These are phyloP conservation scores for Tenthredo scrophulariae DNA, from an alignment of 2,888 invertebrate species.

Conservation along the genomic window DNA sequence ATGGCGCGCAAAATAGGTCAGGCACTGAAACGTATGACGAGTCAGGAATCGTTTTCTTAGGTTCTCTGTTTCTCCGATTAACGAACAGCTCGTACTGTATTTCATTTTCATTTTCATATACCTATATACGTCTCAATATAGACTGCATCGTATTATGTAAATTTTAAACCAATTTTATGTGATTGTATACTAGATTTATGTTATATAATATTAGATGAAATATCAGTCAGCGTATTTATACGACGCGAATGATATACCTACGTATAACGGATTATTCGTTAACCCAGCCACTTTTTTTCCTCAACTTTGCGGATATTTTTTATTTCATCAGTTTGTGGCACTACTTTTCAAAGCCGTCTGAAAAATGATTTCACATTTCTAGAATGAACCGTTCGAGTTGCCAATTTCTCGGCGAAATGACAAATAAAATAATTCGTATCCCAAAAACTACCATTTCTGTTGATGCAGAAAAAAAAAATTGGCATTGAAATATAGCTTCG, in stretches of 20 bases:
- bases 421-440: no score
- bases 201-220: neutral
- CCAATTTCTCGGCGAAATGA: no score
- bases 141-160: neutral
- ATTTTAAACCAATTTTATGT: neutral
- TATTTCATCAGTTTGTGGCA: no score
- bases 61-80: neutral
- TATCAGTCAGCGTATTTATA: neutral
- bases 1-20: slow-evolving; percentile 1
- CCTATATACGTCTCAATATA: neutral
- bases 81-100: neutral
- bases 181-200: neutral
- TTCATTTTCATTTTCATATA: no score
- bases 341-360: no score
- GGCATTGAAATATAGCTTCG: no score
- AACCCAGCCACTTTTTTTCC: neutral
- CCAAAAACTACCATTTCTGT: no score
- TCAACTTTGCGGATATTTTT: no score
- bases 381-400: no score
- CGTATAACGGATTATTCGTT: neutral
- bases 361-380: no score
- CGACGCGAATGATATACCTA: neutral
- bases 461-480: no score
- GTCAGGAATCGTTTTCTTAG: neutral
- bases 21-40: neutral